Percentiles rank a stretch among this genome's conserved stretches.
phyloP scores from a whole-genome alignment of 2,888 invertebrate genomes.

The Gastracanthus pulcherrimus region DNA sequence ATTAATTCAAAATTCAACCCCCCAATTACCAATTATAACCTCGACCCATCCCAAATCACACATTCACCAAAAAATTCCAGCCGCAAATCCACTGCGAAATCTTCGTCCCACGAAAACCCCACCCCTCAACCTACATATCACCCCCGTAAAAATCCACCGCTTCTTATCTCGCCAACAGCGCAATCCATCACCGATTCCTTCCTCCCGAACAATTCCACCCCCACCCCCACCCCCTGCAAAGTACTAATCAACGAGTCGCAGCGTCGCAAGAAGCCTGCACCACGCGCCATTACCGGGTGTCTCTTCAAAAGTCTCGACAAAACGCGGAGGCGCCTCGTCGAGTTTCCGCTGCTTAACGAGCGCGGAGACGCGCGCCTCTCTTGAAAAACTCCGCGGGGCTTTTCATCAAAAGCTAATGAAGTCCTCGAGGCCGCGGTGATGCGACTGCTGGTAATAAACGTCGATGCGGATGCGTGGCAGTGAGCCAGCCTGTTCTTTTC shows the following conservation, averaged over 20 bases:
- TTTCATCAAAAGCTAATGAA: slow-evolving; percentile 57
- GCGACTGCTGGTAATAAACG: slow-evolving; percentile 38
- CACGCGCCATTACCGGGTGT: slow-evolving; percentile 4
- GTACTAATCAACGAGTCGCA: slow-evolving; percentile 29
- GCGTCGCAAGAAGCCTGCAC: background rate
- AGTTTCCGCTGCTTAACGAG: slow-evolving; percentile 53
- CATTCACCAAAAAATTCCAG: no score
- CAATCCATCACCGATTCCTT: background rate
- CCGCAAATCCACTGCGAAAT: no score
- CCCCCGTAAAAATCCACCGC: no score
- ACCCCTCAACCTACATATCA: no score
- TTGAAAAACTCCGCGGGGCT: background rate
- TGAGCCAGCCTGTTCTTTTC: slow-evolving; percentile 21
- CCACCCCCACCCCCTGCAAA: background rate
- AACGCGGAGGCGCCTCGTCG: background rate
- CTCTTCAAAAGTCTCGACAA: background rate
- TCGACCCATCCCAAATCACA: no score
- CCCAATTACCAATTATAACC: no score
- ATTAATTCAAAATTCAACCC: no score
- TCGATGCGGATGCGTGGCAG: slow-evolving; percentile 47
- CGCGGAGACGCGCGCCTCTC: background rate
- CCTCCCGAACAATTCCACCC: background rate
- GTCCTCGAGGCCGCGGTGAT: slow-evolving; percentile 29
- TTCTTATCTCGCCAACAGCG: no score
- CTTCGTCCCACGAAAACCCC: no score